Evolutionary conservation across 2,113 vertebrate genomes (phyloP).

Genomic region (Narcine bancroftii): DNA sequence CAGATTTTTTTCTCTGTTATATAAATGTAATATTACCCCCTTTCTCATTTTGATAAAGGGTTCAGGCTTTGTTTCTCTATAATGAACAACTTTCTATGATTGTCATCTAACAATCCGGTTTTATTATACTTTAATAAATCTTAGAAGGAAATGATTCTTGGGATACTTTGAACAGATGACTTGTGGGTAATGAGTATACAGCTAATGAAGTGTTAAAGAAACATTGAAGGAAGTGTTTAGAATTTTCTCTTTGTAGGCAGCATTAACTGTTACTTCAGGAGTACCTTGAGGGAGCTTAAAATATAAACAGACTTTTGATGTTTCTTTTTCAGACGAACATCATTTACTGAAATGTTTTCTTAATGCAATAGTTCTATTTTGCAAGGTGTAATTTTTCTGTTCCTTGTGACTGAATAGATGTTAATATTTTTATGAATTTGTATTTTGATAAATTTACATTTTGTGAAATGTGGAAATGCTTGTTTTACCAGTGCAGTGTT

Average conservation of each 20-base stretch:
- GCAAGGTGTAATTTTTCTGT: not conserved
- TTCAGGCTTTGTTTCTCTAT: too few species aligned
- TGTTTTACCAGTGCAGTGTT: not conserved
- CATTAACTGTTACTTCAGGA: not conserved
- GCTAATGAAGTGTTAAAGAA: not conserved
- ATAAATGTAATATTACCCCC: too few species aligned
- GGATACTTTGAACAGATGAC: not conserved
- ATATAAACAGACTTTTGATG: not conserved
- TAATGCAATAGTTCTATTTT: too few species aligned
- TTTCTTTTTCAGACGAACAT: not conserved
- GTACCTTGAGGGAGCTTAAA: not conserved
- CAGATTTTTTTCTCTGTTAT: too few species aligned
- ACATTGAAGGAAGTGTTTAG: not conserved
- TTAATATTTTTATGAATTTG: not conserved
- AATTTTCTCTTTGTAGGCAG: not conserved
- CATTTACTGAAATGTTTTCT: not conserved
- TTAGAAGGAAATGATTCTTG: not conserved
- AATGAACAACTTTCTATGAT: not conserved
- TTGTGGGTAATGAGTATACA: not conserved
- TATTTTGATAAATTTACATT: not conserved
- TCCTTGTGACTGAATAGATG: not conserved
- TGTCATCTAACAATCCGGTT: not conserved
- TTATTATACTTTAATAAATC: not conserved
- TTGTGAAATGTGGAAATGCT: not conserved
- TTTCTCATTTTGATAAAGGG: too few species aligned